A percentile compares a stretch with the other conserved stretches of the same genome.
Evolutionary conservation across 2,888 invertebrate genomes (phyloP).

Genomic region (Heliconius cydno): DNA sequence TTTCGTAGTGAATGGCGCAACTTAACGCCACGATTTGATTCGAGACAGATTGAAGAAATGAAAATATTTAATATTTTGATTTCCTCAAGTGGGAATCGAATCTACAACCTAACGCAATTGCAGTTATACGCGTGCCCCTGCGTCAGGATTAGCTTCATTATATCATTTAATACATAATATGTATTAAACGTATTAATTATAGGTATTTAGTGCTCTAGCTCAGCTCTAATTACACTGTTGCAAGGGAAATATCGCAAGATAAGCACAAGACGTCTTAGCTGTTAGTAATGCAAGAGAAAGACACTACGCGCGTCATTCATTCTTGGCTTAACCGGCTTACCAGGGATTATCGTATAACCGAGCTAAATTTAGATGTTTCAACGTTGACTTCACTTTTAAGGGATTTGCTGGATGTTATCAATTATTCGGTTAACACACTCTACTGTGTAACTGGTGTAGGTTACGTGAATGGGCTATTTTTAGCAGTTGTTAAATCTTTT

Average conservation of each 20-base stretch:
- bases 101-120: no score
- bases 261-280: conserved; percentile 3
- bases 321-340: conserved; percentile 20
- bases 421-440: conserved; percentile 11
- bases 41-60: no score
- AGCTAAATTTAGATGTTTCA: conserved; percentile 30
- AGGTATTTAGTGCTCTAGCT: neutral
- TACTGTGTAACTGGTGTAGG: neutral
- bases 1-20: no score
- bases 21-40: no score
- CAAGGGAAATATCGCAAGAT: neutral
- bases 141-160: neutral
- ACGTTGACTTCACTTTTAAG: conserved; percentile 21
- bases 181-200: neutral
- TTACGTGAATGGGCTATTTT: neutral
- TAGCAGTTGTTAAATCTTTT: neutral
- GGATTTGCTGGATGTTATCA: conserved; percentile 19
- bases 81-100: no score
- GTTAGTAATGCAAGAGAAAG: neutral
- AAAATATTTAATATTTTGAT: no score
- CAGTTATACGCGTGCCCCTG: no score
- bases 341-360: conserved; percentile 31
- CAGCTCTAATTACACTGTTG: neutral
- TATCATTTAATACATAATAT: no score
- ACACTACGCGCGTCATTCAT: conserved; percentile 24